These are phyloP conservation scores for Hoplodrina ambigua DNA, from an alignment of 2,888 invertebrate genomes.

Conservation along the genomic window DNA sequence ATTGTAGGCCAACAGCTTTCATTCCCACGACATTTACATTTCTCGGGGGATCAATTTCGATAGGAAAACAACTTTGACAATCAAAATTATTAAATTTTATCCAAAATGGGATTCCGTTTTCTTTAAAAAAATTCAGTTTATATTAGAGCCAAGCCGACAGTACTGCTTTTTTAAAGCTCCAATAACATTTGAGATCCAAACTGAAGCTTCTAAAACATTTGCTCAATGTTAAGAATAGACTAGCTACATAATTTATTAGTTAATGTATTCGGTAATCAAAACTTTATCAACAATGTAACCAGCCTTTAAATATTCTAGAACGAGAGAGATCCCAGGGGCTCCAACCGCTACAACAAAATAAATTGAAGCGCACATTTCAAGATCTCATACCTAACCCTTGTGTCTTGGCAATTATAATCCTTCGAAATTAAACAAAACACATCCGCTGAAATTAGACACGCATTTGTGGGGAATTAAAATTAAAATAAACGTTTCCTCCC, in stretches of 20 bases:
- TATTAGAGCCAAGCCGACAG: constrained; percentile 3
- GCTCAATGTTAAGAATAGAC: constrained; percentile 6
- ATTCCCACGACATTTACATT: constrained; percentile 40
- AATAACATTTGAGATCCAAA: neutral
- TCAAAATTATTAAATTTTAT: constrained; percentile 20
- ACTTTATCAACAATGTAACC: constrained; percentile 32
- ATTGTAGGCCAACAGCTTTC: constrained; percentile 36
- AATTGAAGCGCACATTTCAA: constrained; percentile 33
- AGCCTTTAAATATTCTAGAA: constrained; percentile 26
- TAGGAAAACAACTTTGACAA: constrained; percentile 39
- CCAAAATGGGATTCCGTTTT: constrained; percentile 19
- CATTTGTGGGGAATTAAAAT: constrained; percentile 87
- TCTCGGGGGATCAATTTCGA: constrained; percentile 41
- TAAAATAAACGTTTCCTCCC: constrained; percentile 84
- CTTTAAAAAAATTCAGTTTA: neutral
- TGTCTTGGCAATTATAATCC: constrained; percentile 75
- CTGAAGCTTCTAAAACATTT: neutral
- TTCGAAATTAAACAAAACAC: constrained; percentile 83
- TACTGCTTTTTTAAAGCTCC: constrained; percentile 8
- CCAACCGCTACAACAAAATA: constrained; percentile 24
- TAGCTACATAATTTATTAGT: constrained; percentile 6
- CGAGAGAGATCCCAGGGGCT: constrained; percentile 19
- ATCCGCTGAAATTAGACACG: constrained; percentile 82
- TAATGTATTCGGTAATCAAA: constrained; percentile 27
- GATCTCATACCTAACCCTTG: constrained; percentile 57